Evolutionary conservation across 2,797 vertebrate genomes (phyloP).

Genomic region (Pelodytes ibericus): DNA sequence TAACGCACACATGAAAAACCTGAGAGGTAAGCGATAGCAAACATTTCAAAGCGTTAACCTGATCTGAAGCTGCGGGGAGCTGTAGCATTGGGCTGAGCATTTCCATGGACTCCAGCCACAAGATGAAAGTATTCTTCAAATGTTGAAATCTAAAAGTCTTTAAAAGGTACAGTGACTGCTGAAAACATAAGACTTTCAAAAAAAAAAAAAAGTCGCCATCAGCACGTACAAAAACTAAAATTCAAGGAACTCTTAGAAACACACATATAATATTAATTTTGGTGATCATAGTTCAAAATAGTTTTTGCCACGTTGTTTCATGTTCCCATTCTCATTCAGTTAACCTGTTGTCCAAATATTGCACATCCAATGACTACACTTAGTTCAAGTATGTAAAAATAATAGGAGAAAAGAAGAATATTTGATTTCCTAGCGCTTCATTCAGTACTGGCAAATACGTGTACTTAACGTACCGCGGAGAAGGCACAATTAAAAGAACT

Average conservation of each 20-base stretch:
- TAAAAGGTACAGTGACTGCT: constrained; percentile 29
- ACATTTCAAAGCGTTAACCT: constrained; percentile 55
- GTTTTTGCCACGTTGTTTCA: constrained; percentile 23
- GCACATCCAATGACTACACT: constrained; percentile 5
- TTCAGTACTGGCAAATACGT: not conserved
- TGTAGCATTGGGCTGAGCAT: constrained; percentile 41
- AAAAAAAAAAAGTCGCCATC: constrained; percentile 27
- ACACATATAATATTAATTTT: constrained; percentile 37
- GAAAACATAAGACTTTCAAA: constrained; percentile 20
- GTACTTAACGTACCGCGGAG: too few relatives aligned
- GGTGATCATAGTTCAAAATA: constrained; percentile 16
- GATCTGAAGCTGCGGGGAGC: constrained; percentile 52
- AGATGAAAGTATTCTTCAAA: constrained; percentile 49
- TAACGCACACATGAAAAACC: constrained; percentile 44
- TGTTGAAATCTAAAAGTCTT: constrained; percentile 45
- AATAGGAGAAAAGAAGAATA: not conserved
- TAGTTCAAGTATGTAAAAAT: constrained; percentile 17
- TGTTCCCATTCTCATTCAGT: constrained; percentile 19
- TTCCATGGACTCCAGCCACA: constrained; percentile 44
- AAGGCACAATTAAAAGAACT: too few relatives aligned
- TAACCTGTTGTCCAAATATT: constrained; percentile 43
- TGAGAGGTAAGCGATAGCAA: constrained; percentile 55
- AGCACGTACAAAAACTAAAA: constrained; percentile 23
- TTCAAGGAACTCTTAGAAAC: constrained; percentile 12
- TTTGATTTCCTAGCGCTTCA: not conserved